Evolutionary conservation across 2,888 invertebrate genomes (phyloP).

Genomic region (Blomia tropicalis): DNA sequence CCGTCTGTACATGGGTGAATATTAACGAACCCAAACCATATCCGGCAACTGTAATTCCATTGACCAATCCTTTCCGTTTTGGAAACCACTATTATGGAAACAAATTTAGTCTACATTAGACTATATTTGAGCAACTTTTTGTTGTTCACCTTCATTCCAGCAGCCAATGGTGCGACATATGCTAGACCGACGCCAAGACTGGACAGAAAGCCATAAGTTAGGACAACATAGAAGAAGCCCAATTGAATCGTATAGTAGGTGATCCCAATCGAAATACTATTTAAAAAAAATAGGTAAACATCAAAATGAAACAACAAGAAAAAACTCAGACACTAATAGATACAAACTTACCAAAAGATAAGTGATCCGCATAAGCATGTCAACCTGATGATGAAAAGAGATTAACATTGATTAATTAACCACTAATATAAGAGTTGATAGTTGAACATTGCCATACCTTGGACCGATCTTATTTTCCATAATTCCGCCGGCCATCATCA

Average conservation of each 20-base stretch:
- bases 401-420: background rate
- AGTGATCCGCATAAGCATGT: slow-evolving; percentile 33
- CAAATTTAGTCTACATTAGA: slow-evolving; percentile 11
- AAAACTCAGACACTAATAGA: background rate
- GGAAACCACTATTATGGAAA: slow-evolving; percentile 35
- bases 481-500: slow-evolving; percentile 34
- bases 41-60: slow-evolving; percentile 36
- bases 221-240: slow-evolving; percentile 22
- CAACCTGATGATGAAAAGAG: slow-evolving; percentile 19
- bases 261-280: slow-evolving; percentile 33
- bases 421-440: background rate
- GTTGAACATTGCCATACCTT: slow-evolving; percentile 18
- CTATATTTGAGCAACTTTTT: background rate
- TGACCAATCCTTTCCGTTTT: slow-evolving; percentile 34
- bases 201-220: slow-evolving; percentile 32
- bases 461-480: slow-evolving; percentile 33
- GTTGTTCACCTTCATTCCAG: slow-evolving; percentile 33
- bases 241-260: slow-evolving; percentile 32
- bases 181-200: slow-evolving; percentile 34
- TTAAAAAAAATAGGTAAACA: slow-evolving; percentile 8
- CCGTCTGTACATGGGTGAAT: slow-evolving; percentile 36
- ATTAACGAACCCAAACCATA: slow-evolving; percentile 36
- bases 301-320: background rate
- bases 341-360: slow-evolving; percentile 32
- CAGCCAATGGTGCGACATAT: slow-evolving; percentile 34